Percentiles rank a stretch among this genome's conserved stretches.
Conservation (phyloP, 2,888 invertebrate genomes). For the Cephus pulcher region DNA sequence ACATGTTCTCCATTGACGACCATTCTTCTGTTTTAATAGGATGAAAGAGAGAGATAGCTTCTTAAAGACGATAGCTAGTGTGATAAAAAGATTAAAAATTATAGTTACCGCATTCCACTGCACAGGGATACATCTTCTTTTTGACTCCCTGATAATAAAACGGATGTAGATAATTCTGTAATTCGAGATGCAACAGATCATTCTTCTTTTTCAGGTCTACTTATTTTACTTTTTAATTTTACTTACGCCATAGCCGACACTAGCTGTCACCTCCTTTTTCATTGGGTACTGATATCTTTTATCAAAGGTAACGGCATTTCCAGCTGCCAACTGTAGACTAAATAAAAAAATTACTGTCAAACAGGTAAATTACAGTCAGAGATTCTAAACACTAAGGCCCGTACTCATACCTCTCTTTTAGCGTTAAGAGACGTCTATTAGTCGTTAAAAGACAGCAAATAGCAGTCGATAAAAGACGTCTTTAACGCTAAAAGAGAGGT, state of each 20-base stretch:
- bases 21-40: background rate
- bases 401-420: no score
- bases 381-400: background rate
- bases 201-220: background rate
- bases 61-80: background rate
- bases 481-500: no score
- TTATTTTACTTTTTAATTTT: background rate
- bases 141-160: conserved; percentile 13
- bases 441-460: no score
- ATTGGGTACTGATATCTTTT: conserved; percentile 16
- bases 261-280: conserved; percentile 16
- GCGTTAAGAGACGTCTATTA: no score
- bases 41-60: background rate
- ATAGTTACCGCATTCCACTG: conserved; percentile 19
- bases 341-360: background rate
- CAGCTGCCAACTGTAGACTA: background rate
- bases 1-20: background rate
- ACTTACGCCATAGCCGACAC: conserved; percentile 20
- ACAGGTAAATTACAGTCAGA: background rate
- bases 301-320: background rate
- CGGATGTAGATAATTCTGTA: conserved; percentile 19
- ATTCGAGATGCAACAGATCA: background rate
- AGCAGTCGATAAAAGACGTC: no score
- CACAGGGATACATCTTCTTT: conserved; percentile 20
- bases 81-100: background rate